Conservation (phyloP, 1,140 invertebrate genomes). For the Psilanteris sp. region DNA sequence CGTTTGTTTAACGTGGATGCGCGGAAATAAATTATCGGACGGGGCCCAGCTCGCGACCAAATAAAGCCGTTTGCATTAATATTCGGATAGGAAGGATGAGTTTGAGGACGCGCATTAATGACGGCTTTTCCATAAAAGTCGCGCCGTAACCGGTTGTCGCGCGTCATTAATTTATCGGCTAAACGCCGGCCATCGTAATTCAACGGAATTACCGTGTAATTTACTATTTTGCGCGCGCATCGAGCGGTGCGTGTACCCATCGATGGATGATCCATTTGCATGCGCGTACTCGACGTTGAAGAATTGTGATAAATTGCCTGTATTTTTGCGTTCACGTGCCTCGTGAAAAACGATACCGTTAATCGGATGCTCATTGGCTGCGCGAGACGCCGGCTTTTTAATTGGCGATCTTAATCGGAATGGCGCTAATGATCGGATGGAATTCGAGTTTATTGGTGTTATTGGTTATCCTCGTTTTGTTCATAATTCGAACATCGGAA, state of each 20-base stretch:
- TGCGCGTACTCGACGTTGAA: constrained; percentile 8
- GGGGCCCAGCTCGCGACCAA: not conserved
- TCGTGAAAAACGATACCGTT: constrained; percentile 21
- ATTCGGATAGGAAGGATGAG: constrained; percentile 41
- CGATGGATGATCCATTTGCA: constrained; percentile 49
- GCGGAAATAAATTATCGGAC: too few relatives aligned
- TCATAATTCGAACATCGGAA: too few relatives aligned
- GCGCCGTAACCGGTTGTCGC: constrained; percentile 47
- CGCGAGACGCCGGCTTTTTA: constrained; percentile 3
- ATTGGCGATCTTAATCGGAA: not conserved
- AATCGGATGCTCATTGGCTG: constrained; percentile 13
- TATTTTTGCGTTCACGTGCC: constrained; percentile 7
- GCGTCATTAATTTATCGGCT: constrained; percentile 50
- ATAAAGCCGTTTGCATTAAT: constrained; percentile 51
- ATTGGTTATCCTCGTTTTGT: too few relatives aligned
- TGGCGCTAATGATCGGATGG: too few relatives aligned
- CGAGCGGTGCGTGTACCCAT: constrained; percentile 26
- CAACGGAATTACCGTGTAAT: constrained; percentile 53
- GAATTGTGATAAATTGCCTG: constrained; percentile 21
- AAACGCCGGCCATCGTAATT: constrained; percentile 54
- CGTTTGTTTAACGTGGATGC: too few relatives aligned
- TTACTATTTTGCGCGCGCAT: constrained; percentile 47
- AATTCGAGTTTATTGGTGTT: too few relatives aligned
- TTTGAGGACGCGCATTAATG: constrained; percentile 26
- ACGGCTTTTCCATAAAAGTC: constrained; percentile 51